These are phyloP conservation scores for Adoxophyes honmai DNA, from an alignment of 1,140 invertebrate genomes.

Conservation along the genomic window DNA sequence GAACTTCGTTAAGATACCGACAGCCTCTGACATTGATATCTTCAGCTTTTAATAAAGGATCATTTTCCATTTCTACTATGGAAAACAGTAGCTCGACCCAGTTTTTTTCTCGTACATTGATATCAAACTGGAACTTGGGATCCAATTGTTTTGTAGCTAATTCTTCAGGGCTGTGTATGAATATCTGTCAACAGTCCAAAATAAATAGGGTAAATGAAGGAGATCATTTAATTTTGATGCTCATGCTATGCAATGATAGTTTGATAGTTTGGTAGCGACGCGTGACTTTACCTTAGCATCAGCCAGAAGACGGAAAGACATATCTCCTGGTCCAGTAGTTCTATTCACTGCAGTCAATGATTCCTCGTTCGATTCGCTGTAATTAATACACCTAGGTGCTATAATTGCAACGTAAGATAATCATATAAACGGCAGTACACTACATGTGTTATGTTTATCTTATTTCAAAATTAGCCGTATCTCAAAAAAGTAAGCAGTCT, in stretches of 20 bases:
- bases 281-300: constrained; percentile 49
- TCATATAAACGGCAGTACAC: too few species aligned
- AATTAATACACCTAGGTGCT: too few species aligned
- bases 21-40: constrained; percentile 66
- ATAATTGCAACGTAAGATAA: too few species aligned
- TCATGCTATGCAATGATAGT: too few species aligned
- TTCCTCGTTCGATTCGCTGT: constrained; percentile 11
- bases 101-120: constrained; percentile 20
- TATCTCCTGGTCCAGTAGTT: constrained; percentile 65
- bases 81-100: constrained; percentile 42
- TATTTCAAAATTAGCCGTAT: neutral
- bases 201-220: too few species aligned
- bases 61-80: constrained; percentile 73
- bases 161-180: constrained; percentile 44
- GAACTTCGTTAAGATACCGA: constrained; percentile 68
- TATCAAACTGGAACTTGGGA: constrained; percentile 32
- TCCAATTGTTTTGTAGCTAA: constrained; percentile 38
- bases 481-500: neutral
- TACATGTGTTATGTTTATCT: neutral
- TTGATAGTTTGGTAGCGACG: too few species aligned
- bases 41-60: constrained; percentile 53
- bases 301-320: constrained; percentile 60
- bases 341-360: constrained; percentile 39
- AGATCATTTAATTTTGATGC: too few species aligned
- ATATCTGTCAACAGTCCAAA: constrained; percentile 21